Conservation (phyloP, 2,113 vertebrate species). For the Todiramphus chloris region DNA sequence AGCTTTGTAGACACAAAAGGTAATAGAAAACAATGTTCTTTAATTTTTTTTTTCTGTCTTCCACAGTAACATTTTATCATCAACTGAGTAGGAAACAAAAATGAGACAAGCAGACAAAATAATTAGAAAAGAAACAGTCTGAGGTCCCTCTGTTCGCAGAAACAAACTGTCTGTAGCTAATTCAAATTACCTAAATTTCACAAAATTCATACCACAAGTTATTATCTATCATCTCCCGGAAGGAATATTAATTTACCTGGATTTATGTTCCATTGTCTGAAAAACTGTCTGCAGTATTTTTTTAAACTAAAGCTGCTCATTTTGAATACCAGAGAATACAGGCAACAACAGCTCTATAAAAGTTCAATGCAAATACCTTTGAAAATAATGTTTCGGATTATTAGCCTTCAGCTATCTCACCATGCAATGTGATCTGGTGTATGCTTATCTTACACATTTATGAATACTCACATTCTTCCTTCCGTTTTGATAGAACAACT, state of each 20-base stretch:
- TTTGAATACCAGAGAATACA: not conserved
- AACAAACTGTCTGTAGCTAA: slow-evolving; percentile 3
- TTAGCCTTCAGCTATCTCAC: not conserved
- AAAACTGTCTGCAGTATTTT: not conserved
- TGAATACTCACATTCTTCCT: not conserved
- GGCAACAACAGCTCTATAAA: not conserved
- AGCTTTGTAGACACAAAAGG: not conserved
- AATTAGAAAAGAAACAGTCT: not conserved
- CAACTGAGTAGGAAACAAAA: not conserved
- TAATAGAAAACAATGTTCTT: not conserved
- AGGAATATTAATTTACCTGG: slow-evolving; percentile 11
- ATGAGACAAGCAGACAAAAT: not conserved
- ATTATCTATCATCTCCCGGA: not conserved
- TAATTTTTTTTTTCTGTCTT: not conserved
- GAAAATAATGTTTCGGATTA: not conserved
- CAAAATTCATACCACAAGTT: not conserved
- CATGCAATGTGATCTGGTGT: not conserved
- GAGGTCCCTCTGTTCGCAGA: not conserved
- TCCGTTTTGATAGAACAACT: not conserved
- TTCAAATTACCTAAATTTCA: not conserved
- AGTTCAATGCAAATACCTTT: not conserved
- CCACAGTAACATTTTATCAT: not conserved
- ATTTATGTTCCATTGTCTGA: slow-evolving; percentile 11
- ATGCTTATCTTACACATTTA: not conserved
- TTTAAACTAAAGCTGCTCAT: not conserved